phyloP scores from a whole-genome alignment of 2,888 invertebrate species.

The Nephrotoma appendiculata region DNA sequence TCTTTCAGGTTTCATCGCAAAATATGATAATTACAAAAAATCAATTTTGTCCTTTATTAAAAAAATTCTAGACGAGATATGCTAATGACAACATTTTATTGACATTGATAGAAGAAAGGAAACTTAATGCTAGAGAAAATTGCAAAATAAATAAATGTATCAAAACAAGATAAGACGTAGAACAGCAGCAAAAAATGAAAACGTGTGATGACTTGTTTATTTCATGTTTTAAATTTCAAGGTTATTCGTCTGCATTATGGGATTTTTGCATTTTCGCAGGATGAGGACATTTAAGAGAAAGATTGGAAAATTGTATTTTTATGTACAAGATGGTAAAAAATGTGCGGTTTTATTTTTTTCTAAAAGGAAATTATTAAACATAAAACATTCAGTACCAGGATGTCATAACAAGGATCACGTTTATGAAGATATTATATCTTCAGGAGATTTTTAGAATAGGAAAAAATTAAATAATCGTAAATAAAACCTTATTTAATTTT shows the following conservation, averaged over 20 bases:
- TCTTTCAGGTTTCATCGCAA: not conserved
- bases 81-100: not conserved
- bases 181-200: not conserved
- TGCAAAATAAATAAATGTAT: not conserved
- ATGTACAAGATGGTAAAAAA: too few relatives aligned
- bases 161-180: not conserved
- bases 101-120: not conserved
- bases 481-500: too few relatives aligned
- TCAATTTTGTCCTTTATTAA: not conserved
- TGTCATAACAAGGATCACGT: too few relatives aligned
- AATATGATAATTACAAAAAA: not conserved
- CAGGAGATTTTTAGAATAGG: too few relatives aligned
- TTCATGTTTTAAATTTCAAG: not conserved
- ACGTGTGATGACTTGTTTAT: not conserved
- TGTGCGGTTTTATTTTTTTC: too few relatives aligned
- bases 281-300: not conserved
- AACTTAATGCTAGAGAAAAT: not conserved
- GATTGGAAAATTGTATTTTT: too few relatives aligned
- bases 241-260: not conserved
- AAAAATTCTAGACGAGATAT: not conserved
- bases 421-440: too few relatives aligned
- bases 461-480: too few relatives aligned
- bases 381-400: too few relatives aligned
- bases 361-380: too few relatives aligned
- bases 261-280: not conserved